phyloP scores from a whole-genome alignment of 1,140 invertebrate species.

The Lordiphosa stackelbergi region DNA sequence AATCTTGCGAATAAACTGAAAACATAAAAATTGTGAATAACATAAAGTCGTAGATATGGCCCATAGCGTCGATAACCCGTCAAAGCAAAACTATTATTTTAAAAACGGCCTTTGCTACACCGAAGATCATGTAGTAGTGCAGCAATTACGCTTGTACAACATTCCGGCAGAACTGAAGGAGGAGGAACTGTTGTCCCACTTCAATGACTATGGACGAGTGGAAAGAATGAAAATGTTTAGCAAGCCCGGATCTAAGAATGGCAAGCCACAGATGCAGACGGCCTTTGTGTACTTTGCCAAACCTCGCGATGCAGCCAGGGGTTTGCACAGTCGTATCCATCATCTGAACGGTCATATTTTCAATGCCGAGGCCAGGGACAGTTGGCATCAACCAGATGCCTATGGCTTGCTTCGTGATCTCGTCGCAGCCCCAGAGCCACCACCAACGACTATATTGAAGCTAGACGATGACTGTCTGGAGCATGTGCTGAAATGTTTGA shows the following conservation, averaged over 20 bases:
- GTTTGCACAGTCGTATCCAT: constrained; percentile 21
- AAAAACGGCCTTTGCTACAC: too few relatives aligned
- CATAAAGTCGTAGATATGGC: too few relatives aligned
- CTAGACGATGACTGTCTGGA: constrained; percentile 42
- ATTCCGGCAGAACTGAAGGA: too few relatives aligned
- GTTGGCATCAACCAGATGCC: constrained; percentile 59
- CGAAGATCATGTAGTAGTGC: too few relatives aligned
- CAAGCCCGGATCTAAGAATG: not conserved
- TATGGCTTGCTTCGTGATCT: not conserved
- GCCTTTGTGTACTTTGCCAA: constrained; percentile 34
- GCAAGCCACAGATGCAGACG: not conserved
- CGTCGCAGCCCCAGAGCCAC: not conserved
- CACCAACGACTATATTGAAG: constrained; percentile 16
- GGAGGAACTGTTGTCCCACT: constrained; percentile 11
- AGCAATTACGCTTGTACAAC: too few relatives aligned
- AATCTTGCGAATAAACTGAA: too few relatives aligned
- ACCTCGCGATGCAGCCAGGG: constrained; percentile 28
- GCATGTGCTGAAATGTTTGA: constrained; percentile 9
- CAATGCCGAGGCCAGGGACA: constrained; percentile 38
- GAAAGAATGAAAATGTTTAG: constrained; percentile 17
- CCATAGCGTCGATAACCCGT: too few relatives aligned
- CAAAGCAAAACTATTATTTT: too few relatives aligned
- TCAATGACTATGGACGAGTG: constrained; percentile 36
- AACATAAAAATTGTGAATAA: too few relatives aligned
- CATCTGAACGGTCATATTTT: constrained; percentile 17